Conservation (phyloP, 2,113 vertebrate genomes). For the Limnothrissa miodon region DNA sequence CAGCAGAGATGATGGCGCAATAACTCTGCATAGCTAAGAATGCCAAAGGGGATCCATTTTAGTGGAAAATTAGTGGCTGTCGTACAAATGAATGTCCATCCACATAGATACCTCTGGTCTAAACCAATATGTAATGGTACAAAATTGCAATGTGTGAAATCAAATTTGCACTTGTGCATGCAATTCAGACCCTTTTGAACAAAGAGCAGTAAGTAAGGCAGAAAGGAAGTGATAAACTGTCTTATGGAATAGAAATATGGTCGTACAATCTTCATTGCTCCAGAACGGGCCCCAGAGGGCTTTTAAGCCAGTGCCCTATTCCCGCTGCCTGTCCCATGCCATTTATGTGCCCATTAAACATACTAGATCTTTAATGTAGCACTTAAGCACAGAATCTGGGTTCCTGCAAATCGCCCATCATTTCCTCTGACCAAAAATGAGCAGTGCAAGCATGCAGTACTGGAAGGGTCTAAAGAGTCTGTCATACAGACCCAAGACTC, state of each 20-base stretch:
- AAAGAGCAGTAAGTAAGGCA: not conserved
- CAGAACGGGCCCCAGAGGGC: not conserved
- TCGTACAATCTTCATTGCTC: not conserved
- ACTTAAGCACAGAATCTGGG: not conserved
- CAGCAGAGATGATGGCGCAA: not conserved
- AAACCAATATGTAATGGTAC: not conserved
- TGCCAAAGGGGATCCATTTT: not conserved
- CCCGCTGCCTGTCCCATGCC: not conserved
- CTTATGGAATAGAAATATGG: not conserved
- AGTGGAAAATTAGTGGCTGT: slow-evolving; percentile 14
- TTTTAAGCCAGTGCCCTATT: not conserved
- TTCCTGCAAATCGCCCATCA: not conserved
- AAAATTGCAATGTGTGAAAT: not conserved
- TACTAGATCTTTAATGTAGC: not conserved
- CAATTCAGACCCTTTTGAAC: not conserved
- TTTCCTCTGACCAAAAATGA: not conserved
- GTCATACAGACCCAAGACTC: not conserved
- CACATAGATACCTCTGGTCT: not conserved
- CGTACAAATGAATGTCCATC: not conserved
- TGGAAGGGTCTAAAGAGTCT: not conserved
- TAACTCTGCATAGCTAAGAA: not conserved
- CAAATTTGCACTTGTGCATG: not conserved
- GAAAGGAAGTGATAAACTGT: not conserved
- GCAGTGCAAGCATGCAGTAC: not conserved
- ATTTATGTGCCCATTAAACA: slow-evolving; percentile 3